Percentiles rank a stretch among this genome's conserved stretches.
Conservation (phyloP, 2,113 vertebrate genomes). For the Pomatorhinus ruficollis region DNA sequence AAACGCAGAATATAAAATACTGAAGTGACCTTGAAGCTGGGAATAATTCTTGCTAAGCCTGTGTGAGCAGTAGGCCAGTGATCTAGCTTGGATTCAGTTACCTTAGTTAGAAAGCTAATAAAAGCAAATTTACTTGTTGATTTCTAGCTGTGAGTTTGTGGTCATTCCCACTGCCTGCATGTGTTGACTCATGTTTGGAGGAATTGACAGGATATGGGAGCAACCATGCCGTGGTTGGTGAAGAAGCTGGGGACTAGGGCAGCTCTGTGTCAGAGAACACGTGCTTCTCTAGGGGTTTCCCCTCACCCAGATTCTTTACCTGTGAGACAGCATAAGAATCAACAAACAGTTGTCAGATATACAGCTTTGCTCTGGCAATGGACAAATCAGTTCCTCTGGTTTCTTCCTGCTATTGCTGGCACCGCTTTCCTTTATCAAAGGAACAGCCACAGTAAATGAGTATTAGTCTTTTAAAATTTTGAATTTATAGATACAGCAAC, state of each 20-base stretch:
- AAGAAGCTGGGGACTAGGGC: background rate
- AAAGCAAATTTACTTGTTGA: background rate
- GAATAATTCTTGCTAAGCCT: background rate
- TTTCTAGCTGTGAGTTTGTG: background rate
- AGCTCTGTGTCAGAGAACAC: background rate
- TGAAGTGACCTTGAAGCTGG: background rate
- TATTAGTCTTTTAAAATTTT: background rate
- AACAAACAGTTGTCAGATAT: background rate
- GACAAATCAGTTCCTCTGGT: background rate
- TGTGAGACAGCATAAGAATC: background rate
- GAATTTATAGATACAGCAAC: background rate
- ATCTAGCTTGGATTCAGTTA: background rate
- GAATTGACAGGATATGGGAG: background rate
- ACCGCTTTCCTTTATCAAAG: background rate
- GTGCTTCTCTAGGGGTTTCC: background rate
- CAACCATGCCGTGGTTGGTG: background rate
- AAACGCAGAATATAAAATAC: background rate
- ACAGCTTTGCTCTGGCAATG: background rate
- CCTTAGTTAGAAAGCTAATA: background rate
- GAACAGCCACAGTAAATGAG: background rate
- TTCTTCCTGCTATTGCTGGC: background rate
- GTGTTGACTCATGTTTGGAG: background rate
- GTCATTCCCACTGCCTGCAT: fast-evolving
- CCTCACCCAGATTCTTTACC: background rate
- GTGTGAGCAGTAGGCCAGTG: background rate